These are phyloP conservation scores for Clarias macrocephalus DNA, from an alignment of 2,113 vertebrate genomes.

Conservation along the genomic window DNA sequence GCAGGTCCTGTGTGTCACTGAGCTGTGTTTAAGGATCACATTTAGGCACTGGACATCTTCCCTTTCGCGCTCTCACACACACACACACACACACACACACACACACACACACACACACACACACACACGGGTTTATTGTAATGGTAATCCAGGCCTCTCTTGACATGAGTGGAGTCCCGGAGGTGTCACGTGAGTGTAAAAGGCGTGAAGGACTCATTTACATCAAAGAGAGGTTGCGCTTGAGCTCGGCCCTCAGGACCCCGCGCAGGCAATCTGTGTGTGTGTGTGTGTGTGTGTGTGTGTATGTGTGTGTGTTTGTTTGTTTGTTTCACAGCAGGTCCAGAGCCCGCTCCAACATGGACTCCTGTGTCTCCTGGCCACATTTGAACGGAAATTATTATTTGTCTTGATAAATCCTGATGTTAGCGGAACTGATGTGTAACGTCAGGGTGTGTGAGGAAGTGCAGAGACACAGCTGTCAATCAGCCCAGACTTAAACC, in stretches of 20 bases:
- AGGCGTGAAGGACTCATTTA: conserved; percentile 54
- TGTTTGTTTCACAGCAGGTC: neutral
- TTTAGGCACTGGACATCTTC: neutral
- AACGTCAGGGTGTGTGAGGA: too few relatives aligned
- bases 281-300: neutral
- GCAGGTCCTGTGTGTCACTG: conserved; percentile 29
- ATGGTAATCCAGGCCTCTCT: conserved; percentile 50
- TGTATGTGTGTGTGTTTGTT: too few relatives aligned
- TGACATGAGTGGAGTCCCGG: conserved; percentile 57
- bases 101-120: neutral
- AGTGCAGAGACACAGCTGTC: neutral
- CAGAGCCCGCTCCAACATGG: neutral
- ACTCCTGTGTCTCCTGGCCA: too few relatives aligned
- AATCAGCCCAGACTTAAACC: neutral
- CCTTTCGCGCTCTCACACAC: neutral
- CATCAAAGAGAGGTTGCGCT: conserved; percentile 47
- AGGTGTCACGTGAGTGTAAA: conserved; percentile 60
- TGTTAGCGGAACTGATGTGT: neutral
- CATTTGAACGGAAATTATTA: neutral
- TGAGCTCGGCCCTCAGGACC: conserved; percentile 40
- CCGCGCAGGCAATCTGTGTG: conserved; percentile 5
- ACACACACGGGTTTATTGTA: conserved; percentile 39
- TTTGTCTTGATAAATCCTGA: neutral
- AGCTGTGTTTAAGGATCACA: conserved; percentile 49
- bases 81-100: neutral